phyloP scores from a whole-genome alignment of 2,888 invertebrate species.

The Coelogynopora nodosa region DNA sequence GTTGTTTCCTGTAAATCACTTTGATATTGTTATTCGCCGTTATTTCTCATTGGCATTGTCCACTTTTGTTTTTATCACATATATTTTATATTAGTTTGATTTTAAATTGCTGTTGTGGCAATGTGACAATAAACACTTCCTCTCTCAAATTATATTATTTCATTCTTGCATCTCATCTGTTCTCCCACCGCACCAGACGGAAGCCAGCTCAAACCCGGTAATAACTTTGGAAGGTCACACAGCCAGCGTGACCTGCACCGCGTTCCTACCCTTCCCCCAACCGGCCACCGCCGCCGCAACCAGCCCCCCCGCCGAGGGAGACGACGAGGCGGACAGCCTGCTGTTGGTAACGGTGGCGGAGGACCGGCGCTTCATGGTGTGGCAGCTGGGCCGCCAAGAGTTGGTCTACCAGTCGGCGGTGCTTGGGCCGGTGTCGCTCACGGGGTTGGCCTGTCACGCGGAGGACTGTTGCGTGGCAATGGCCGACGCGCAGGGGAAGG shows the following conservation, averaged over 20 bases:
- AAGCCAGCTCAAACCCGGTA: constrained; percentile 44
- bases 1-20: no score
- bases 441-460: neutral
- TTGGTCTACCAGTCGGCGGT: constrained; percentile 9
- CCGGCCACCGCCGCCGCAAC: neutral
- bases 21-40: no score
- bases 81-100: no score
- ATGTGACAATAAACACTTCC: no score
- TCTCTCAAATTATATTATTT: no score
- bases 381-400: neutral
- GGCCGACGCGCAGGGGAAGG: neutral
- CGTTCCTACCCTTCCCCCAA: neutral
- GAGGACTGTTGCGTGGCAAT: neutral
- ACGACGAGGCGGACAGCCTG: neutral
- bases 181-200: no score
- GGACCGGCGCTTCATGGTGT: constrained; percentile 3
- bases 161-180: no score
- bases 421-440: neutral
- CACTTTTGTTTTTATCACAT: no score
- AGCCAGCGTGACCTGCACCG: constrained; percentile 50
- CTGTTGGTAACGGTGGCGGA: neutral
- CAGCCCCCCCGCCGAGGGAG: neutral
- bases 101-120: no score
- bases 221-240: constrained; percentile 55
- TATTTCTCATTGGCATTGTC: no score